Base-by-base conservation (phyloP, 2,888 invertebrate species). In the Rosalia funebris region DNA sequence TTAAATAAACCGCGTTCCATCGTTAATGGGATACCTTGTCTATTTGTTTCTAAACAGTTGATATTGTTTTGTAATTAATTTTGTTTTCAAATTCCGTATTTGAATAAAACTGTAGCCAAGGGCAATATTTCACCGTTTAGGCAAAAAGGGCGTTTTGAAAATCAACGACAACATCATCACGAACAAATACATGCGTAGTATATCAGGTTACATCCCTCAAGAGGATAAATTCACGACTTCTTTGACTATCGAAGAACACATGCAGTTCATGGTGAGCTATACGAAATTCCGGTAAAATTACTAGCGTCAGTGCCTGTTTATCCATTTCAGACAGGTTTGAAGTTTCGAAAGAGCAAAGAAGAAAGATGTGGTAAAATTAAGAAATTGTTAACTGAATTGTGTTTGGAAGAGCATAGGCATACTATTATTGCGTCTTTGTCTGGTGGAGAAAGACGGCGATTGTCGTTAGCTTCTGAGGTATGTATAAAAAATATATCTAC, bases 151-250 rank as follows among this genome's bases (percentile, higher is more conserved):
- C 25, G 7, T 7, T 12, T 14, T 73, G 34, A 66, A 63, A 66
- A 62, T 69, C n/a, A 74, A 76, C 48, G 57, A 91, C 3, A 81
- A 86, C 63, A 75, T 85, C 41, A 85, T 90, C 46, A 85, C 87
- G 10, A 85, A 86, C 39, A 84, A 86, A 69, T 84, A 88, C 48
- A 89, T 93, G 82, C 85, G 90, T 68, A 86, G 87, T 72, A 87
- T 93, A 68, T 93, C 93, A 1, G 91, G 91, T 62, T 95, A 94
- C 81, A 88, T 95, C 41, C 93, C 94, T 3, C 95, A 96, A 78
- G 89, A 91, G 68, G 94, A 95, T 81, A 83, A 94, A 70, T 90
- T 91, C 63, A 86, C 93, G 12, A 90, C 91, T 56, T 88, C 90
- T 17, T 83, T 95, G 62, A 91, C 91, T 0, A 92, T 93, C 10